Conservation (phyloP, 35 echinoderm and acorn worm genomes). For the Stichopus chloronotus region DNA sequence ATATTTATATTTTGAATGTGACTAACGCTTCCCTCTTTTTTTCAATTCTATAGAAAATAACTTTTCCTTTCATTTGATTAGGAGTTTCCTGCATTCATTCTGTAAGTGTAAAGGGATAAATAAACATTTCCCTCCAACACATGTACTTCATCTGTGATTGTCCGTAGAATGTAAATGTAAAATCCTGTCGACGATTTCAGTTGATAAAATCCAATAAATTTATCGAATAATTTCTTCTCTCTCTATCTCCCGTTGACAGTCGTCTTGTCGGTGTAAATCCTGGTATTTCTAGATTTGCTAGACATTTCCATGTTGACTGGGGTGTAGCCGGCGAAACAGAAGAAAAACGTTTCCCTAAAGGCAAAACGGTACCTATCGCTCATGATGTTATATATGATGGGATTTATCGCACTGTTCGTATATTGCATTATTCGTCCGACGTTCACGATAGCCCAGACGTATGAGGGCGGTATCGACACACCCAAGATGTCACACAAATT, state of each 20-base stretch:
- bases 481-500: conserved; percentile 83
- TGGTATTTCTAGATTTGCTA: conserved; percentile 53
- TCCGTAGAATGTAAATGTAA: too few species aligned
- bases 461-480: conserved; percentile 61
- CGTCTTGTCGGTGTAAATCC: conserved; percentile 42
- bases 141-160: too few species aligned
- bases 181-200: too few species aligned
- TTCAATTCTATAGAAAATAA: too few species aligned
- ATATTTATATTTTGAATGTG: background rate
- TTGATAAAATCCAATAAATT: too few species aligned
- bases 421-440: conserved; percentile 85
- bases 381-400: conserved; percentile 97
- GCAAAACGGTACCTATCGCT: conserved; percentile 84
- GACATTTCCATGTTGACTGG: conserved; percentile 64
- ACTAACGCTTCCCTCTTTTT: too few species aligned
- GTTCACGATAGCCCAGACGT: conserved; percentile 77
- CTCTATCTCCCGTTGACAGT: conserved; percentile 39
- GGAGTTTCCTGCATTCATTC: too few species aligned
- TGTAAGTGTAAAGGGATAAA: too few species aligned
- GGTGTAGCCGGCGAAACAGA: conserved; percentile 71
- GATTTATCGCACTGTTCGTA: conserved; percentile 92
- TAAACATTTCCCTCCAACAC: too few species aligned
- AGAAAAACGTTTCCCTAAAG: conserved; percentile 78
- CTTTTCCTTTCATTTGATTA: too few species aligned
- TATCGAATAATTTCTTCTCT: too few species aligned